These are phyloP conservation scores for Pycnonotus jocosus DNA, from an alignment of 2,113 vertebrate species.

Conservation along the genomic window DNA sequence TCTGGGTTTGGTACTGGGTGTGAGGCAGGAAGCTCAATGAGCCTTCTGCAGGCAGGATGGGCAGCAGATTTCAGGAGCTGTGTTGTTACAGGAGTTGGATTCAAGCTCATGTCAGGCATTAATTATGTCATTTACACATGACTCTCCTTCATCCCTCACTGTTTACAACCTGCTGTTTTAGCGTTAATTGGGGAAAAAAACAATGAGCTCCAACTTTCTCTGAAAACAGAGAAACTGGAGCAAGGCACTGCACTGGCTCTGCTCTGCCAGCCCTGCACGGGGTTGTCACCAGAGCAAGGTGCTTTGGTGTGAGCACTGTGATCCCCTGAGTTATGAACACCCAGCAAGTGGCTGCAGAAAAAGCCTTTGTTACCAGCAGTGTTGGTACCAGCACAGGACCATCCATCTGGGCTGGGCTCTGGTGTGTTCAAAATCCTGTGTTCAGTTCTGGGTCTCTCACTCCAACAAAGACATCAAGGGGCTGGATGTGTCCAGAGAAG, in stretches of 20 bases:
- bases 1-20: neutral
- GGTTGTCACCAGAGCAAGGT: neutral
- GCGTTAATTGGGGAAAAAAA: neutral
- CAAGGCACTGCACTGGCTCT: fast-evolving
- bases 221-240: neutral
- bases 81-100: neutral
- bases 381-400: neutral
- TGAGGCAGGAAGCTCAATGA: neutral
- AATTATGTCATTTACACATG: neutral
- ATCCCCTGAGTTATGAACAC: neutral
- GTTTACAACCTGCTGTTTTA: neutral
- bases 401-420: neutral
- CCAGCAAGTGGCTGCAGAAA: neutral
- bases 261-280: neutral
- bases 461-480: neutral
- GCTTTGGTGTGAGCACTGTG: neutral
- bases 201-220: neutral
- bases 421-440: neutral
- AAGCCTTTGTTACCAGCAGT: neutral
- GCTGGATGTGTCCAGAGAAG: neutral
- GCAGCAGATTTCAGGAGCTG: fast-evolving
- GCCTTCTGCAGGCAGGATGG: neutral
- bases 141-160: neutral
- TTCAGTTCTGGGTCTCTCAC: fast-evolving
- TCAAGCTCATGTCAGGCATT: neutral